Conservation (phyloP, 2,888 invertebrate species). For the Drosophila algonquin region DNA sequence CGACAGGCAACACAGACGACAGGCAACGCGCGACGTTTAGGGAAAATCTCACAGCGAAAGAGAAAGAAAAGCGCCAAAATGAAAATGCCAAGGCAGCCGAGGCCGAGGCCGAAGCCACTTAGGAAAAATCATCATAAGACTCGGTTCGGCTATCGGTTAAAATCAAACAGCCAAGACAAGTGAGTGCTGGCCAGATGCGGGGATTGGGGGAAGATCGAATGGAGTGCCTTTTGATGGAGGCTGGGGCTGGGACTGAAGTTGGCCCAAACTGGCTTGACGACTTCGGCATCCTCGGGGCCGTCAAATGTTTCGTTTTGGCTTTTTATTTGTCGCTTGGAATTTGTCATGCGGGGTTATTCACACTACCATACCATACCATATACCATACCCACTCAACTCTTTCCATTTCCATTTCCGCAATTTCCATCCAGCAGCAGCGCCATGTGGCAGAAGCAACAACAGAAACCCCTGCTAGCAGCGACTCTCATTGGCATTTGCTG, state of each 20-base stretch:
- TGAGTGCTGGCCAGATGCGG: constrained; percentile 28
- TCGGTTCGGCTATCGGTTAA: constrained; percentile 41
- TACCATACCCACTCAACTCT: constrained; percentile 23
- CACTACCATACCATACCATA: constrained; percentile 21
- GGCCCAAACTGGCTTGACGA: constrained; percentile 56
- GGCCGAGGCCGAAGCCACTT: constrained; percentile 35
- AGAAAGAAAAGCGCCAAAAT: constrained; percentile 59
- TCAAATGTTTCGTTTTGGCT: constrained; percentile 32
- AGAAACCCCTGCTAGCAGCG: constrained; percentile 61
- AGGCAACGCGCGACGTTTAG: constrained; percentile 48
- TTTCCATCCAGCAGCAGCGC: constrained; percentile 54
- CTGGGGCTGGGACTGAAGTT: background rate
- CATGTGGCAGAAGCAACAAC: constrained; percentile 78
- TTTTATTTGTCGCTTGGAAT: constrained; percentile 46
- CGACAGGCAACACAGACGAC: constrained; percentile 4
- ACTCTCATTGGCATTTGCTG: constrained; percentile 75
- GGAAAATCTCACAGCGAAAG: constrained; percentile 55
- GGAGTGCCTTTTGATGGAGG: constrained; percentile 17
- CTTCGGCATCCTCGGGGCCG: constrained; percentile 39
- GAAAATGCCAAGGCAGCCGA: constrained; percentile 45
- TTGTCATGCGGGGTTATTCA: constrained; percentile 62
- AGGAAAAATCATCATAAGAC: constrained; percentile 58
- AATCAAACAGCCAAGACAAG: constrained; percentile 48
- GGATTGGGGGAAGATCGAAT: background rate
- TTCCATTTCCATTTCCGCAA: constrained; percentile 20